Conservation (phyloP, 1,140 invertebrate genomes). For the Dinoponera quadriceps region DNA sequence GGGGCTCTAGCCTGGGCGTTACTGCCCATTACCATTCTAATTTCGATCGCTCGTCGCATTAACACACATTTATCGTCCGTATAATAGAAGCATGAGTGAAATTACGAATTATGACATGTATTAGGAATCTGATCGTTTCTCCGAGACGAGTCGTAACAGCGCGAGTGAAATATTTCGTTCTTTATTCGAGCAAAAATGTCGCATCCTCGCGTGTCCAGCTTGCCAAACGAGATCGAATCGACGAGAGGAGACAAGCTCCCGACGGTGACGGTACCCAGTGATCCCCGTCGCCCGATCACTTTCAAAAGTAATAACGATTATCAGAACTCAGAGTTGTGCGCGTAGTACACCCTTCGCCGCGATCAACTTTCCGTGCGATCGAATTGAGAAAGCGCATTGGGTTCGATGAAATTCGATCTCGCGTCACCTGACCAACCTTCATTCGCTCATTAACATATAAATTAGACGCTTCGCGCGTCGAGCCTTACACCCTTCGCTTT, state of each 20-base stretch:
- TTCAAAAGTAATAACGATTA: slow-evolving; percentile 53
- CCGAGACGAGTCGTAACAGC: neutral
- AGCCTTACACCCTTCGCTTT: neutral
- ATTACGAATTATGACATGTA: slow-evolving; percentile 49
- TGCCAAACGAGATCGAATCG: slow-evolving; percentile 7
- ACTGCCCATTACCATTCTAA: slow-evolving; percentile 69
- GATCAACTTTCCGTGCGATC: too few relatives aligned
- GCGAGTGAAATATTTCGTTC: neutral
- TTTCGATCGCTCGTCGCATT: slow-evolving; percentile 64
- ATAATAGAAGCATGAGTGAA: slow-evolving; percentile 30
- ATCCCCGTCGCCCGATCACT: slow-evolving; percentile 28
- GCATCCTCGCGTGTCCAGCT: neutral
- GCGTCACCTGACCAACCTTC: slow-evolving; percentile 34
- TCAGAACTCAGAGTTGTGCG: slow-evolving; percentile 23
- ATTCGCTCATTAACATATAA: slow-evolving; percentile 60
- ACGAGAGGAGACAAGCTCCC: neutral
- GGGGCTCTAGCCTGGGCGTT: slow-evolving; percentile 64
- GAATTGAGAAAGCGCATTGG: too few relatives aligned
- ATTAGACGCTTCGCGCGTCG: slow-evolving; percentile 16
- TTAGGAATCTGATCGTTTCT: neutral
- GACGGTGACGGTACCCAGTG: neutral
- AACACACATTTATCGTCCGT: slow-evolving; percentile 56
- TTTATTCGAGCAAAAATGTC: slow-evolving; percentile 20
- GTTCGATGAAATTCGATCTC: slow-evolving; percentile 44
- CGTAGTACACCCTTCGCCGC: too few relatives aligned